Base-by-base conservation (phyloP, 2,888 invertebrate species). In the Thalpophila matura region DNA sequence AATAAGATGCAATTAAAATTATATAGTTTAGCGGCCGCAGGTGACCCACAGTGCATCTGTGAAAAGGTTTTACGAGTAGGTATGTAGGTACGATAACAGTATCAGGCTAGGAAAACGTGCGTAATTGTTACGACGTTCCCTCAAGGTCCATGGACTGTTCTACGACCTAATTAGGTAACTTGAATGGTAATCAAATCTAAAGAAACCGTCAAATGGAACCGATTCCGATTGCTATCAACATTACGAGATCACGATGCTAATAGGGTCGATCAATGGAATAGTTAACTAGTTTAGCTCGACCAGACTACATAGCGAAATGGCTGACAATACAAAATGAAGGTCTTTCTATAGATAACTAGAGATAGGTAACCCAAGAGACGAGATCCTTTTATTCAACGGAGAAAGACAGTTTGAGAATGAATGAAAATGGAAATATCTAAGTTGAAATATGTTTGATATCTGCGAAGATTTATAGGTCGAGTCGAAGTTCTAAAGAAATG, bases 171-270 rank as follows among this genome's bases (percentile, higher is more conserved):
- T 66, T 70, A 54, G 24, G 42, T 60, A 49, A 38, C 58, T 63
- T 49, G 37, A 70, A 70, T 67, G 54, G 56, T 74, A 77, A 68
- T 78, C 51, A 71, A 71, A 54, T 43, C 43, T 60, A 67, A 49
- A 53, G 57, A 58, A 55, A 60, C 62, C 49, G 55, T 71, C 63
- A 37, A 51, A 67, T 51, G 43, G 49, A 33, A 60, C 54, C 57
- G 56, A 78, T 67, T 54, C 20, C 33, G 51, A 70, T 63, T 51
- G 49, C 63, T 60, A 56, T 46, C 42, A 58, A 26, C 24, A 29
- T 42, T 74, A 71, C 75, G 79, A 68, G 76, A 50, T 67, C 38
- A 37, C 60, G 20, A 53, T 78, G 31, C 45, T 53, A 58, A 74
- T 62, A 29, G 12, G 22, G 43, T 2, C 47, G 58, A 71, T 60